Evolutionary conservation across 53 echinoderm and acorn worm genomes (phyloP).

Genomic region (Luidia sarsii): DNA sequence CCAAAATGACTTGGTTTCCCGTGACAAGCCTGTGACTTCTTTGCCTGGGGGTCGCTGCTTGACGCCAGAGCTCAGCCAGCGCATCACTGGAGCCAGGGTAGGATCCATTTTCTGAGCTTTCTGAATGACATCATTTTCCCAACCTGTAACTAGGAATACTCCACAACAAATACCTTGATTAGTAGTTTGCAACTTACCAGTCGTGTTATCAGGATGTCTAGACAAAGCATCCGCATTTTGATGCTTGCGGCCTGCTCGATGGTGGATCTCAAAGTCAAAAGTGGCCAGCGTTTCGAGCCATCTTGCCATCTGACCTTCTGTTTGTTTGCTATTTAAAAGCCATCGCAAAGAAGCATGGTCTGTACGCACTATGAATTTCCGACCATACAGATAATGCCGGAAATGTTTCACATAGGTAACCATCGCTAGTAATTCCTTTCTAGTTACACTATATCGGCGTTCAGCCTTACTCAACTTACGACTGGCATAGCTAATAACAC

Average conservation of each 20-base stretch:
- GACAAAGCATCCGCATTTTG: slow-evolving; percentile 32
- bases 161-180: too few species aligned
- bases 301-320: slow-evolving; percentile 42
- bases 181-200: too few species aligned
- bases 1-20: slow-evolving; percentile 32
- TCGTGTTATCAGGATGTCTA: background rate
- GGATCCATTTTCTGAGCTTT: slow-evolving; percentile 29
- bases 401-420: slow-evolving; percentile 20
- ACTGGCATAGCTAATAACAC: slow-evolving; percentile 25
- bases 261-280: slow-evolving; percentile 23
- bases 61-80: background rate
- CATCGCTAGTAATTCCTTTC: slow-evolving; percentile 10
- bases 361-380: background rate
- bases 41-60: slow-evolving; percentile 2
- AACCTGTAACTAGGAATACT: too few species aligned
- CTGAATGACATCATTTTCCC: background rate
- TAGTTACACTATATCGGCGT: slow-evolving; percentile 11
- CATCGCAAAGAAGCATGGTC: slow-evolving; percentile 53
- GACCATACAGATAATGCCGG: slow-evolving; percentile 53
- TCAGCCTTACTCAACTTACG: background rate
- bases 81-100: slow-evolving; percentile 16
- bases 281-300: slow-evolving; percentile 25
- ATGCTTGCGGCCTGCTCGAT: slow-evolving; percentile 27
- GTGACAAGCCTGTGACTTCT: background rate
- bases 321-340: slow-evolving; percentile 29